Conservation (phyloP, 2,797 vertebrate species). For the Hozukius guyotensis region DNA sequence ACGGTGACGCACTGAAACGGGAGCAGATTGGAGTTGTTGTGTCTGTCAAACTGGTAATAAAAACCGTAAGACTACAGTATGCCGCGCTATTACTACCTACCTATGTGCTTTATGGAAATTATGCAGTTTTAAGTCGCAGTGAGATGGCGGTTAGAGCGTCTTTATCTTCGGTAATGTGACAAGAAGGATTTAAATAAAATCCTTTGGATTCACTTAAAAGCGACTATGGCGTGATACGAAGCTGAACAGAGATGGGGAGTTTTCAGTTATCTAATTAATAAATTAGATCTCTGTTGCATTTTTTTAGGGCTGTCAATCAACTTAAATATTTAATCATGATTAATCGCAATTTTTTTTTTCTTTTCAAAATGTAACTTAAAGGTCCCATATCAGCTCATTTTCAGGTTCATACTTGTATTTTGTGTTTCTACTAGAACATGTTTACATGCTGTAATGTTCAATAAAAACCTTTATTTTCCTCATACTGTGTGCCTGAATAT, state of each 20-base stretch:
- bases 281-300: neutral
- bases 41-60: constrained; percentile 41
- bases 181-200: constrained; percentile 1
- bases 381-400: too few species aligned
- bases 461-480: too few species aligned
- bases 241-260: neutral
- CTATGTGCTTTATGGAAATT: neutral
- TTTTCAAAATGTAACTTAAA: too few species aligned
- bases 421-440: too few species aligned
- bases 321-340: too few species aligned
- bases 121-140: neutral
- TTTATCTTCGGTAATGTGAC: neutral
- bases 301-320: too few species aligned
- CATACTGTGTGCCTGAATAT: too few species aligned
- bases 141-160: neutral
- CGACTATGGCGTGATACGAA: neutral
- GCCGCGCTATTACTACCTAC: neutral
- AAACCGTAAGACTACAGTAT: constrained; percentile 11
- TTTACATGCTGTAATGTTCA: too few species aligned
- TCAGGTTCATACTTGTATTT: too few species aligned
- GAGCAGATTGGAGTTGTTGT: constrained; percentile 44
- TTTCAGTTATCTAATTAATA: neutral
- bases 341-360: too few species aligned
- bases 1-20: constrained; percentile 54
- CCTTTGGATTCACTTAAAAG: neutral